A percentile compares a stretch with the other conserved stretches of the same genome.
phyloP scores from a whole-genome alignment of 2,797 vertebrate species.

The Xyrichtys novacula region DNA sequence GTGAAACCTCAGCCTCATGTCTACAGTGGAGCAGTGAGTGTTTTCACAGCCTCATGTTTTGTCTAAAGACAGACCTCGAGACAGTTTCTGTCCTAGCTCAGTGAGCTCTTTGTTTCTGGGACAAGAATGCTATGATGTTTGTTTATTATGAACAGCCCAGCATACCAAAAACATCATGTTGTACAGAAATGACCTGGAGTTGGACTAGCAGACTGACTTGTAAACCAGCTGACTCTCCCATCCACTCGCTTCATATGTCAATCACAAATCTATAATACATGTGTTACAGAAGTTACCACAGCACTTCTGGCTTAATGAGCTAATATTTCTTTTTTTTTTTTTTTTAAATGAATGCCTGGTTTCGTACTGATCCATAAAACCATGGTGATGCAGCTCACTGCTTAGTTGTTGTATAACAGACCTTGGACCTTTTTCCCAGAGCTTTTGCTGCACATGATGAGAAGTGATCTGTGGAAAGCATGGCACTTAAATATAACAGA shows the following conservation, averaged over 20 bases:
- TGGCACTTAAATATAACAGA: background rate
- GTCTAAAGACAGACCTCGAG: slow-evolving; percentile 63
- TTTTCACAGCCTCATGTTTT: slow-evolving; percentile 74
- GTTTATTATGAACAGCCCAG: slow-evolving; percentile 42
- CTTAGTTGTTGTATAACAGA: background rate
- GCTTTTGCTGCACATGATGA: background rate
- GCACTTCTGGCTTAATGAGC: too few species aligned
- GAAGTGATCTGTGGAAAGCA: background rate
- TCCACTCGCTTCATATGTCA: background rate
- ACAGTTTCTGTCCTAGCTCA: slow-evolving; percentile 55
- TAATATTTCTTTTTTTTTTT: too few species aligned
- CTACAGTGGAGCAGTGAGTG: slow-evolving; percentile 40
- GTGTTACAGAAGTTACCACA: too few species aligned
- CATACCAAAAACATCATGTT: slow-evolving; percentile 27
- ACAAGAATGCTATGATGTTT: slow-evolving; percentile 57
- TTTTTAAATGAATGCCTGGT: background rate
- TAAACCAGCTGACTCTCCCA: slow-evolving; percentile 2
- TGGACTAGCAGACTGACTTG: background rate
- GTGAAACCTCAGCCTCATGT: slow-evolving; percentile 45
- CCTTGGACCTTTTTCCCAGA: background rate
- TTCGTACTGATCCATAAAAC: background rate
- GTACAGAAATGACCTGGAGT: slow-evolving; percentile 16
- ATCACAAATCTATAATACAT: too few species aligned
- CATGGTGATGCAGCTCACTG: background rate
- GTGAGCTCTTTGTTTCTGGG: slow-evolving; percentile 57